Evolutionary conservation across 2,888 invertebrate genomes (phyloP), one percentile per base, ranked within the genome.

Genomic region (Brachypalpus laphriformis): DNA sequence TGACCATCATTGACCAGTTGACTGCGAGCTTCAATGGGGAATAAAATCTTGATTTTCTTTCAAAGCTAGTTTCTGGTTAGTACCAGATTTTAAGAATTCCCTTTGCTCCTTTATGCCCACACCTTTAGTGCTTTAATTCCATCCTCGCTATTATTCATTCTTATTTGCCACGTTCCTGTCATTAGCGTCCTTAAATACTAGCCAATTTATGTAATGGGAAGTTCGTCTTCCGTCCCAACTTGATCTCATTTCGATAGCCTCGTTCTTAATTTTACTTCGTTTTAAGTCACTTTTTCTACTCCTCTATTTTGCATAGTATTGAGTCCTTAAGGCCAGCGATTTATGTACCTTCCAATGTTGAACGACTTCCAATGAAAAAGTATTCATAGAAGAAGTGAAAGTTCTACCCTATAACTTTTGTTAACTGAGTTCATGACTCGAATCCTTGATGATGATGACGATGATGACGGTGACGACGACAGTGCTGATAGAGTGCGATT

Each of bases 251-350:
- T 16, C 40, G 57, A 61, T 68, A 76, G 59, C 54, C 59, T 11
- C 42, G 31, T 59, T 66, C 51, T 59, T 49, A 59, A 40, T 57
- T 76, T 68, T 51, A 76, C 59, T 68, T 51, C 51, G n/a, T 76
- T 59, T 68, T 37, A 34, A 5, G 47, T 20, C 22, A 37, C 54
- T 49, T 42, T 59, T 76, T 9, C 42, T 66, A 45, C 7, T n/a
- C 9, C 37, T 3, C 8, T 47, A 76, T 76, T 75, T 57, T 76
- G 66, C 66, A 76, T 66, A 40, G 45, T 20, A 51, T 25, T 25
- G 11, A 20, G 56, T 59, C 51, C 59, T 68, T 40, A 22, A 76
- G 45, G 76, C 68, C 68, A 59, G 49, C 56, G 16, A 66, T 49
- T 49, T 47, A 56, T 57, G 18, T 40, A 65, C 37, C 18, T n/a